Evolutionary conservation across 2,797 vertebrate species (phyloP).

Genomic region (Tokudaia muenninki): DNA sequence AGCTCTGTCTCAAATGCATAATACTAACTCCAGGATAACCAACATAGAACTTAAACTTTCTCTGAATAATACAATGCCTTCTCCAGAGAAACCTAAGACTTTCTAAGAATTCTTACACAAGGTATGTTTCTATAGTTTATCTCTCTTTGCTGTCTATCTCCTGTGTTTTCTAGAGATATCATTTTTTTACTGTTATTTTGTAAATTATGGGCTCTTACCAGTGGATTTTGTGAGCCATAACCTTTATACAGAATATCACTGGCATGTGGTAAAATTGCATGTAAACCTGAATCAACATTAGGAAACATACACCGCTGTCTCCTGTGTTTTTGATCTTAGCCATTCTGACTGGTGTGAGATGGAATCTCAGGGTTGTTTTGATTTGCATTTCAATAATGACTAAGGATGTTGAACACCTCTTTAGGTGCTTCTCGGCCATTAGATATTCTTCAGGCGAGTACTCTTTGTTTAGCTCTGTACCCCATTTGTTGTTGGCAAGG

Average conservation of each 20-base stretch:
- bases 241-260: neutral
- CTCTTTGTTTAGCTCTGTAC: too few species aligned
- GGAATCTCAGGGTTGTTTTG: too few species aligned
- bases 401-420: too few species aligned
- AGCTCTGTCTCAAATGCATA: neutral
- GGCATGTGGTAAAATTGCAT: neutral
- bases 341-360: too few species aligned
- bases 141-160: neutral
- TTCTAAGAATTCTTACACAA: neutral
- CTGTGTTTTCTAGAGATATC: neutral
- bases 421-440: too few species aligned
- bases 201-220: neutral
- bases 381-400: too few species aligned
- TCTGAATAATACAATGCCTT: neutral
- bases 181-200: slow-evolving; percentile 41
- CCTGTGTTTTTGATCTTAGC: too few species aligned
- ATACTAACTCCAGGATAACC: neutral
- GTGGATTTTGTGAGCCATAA: neutral
- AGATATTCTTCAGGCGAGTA: too few species aligned
- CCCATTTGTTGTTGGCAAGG: too few species aligned
- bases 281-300: neutral
- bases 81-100: neutral
- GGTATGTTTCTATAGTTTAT: neutral
- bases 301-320: neutral
- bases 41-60: slow-evolving; percentile 13